Evolutionary conservation across 2,113 vertebrate species (phyloP), one percentile per base, ranked within the genome.

Genomic region (Lucifuga dentata): DNA sequence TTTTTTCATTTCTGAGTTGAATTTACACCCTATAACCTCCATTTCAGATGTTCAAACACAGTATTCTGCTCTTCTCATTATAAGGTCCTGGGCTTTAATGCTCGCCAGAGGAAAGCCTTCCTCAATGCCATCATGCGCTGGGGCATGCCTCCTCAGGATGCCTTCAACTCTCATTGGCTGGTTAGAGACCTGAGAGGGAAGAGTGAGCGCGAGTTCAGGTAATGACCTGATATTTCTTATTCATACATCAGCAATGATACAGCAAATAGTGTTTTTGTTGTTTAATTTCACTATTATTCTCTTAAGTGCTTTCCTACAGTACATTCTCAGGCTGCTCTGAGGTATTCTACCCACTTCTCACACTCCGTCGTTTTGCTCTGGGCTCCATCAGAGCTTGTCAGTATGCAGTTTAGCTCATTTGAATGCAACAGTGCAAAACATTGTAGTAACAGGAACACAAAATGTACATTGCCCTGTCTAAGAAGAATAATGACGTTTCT

Each of bases 151-250:
- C 98, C 98, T 1, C 98, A 99, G 88, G 98, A 99, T 0, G 97
- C 98, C 51, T 99, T 99, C 93, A 99, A 98, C 90, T 99, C 97
- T 2, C 97, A 99, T 63, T 99, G 98, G 98, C 94, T 99, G 70
- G 98, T 98, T 35, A 86, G 98, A 20, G 98, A 99, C 76, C 93
- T 99, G 41, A 92, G 96, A 0, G 98, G 98, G 21, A 99, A 99
- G 88, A 99, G 95, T 0, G 97, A 99, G 89, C 97, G 98, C 17
- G 98, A 98, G 80, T 99, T 99, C 79, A 95, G 98, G 98, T 99
- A 81, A 71, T n/a, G 40, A 60, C 3, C 46, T 20, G 61, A 11
- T 12, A 2, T 2, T 29, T 5, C 17, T 23, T 17, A 5, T 23
- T 16, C 20, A 15, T 32, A 12, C 36, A 33, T 62, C 19, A 72